Conservation (phyloP, 2,797 vertebrate genomes). For the Etheostoma perlongum region DNA sequence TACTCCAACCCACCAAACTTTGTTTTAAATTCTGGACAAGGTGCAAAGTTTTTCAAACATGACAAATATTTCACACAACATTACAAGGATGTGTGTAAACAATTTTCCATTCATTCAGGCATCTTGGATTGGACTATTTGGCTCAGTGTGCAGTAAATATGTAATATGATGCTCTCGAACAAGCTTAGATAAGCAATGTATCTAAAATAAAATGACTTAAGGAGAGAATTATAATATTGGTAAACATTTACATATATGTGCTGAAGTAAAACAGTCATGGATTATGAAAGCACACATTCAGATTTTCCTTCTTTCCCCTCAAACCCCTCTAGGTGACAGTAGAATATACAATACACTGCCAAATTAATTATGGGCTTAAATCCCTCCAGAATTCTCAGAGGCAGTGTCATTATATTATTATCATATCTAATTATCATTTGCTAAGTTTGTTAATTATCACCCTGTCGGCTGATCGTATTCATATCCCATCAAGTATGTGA, state of each 20-base stretch:
- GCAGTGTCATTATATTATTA: conserved; percentile 62
- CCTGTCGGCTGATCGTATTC: conserved; percentile 52
- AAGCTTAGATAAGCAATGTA: not conserved
- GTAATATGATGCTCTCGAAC: not conserved
- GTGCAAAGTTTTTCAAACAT: conserved; percentile 22
- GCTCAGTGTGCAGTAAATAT: not conserved
- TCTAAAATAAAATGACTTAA: not conserved
- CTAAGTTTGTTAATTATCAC: conserved; percentile 75
- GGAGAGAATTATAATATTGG: not conserved
- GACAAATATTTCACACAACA: conserved; percentile 8
- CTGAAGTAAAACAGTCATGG: conserved; percentile 1
- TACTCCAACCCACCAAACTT: conserved; percentile 32
- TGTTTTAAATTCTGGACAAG: conserved; percentile 34
- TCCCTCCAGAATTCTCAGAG: conserved; percentile 51
- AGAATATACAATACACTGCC: conserved; percentile 19
- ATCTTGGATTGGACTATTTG: not conserved
- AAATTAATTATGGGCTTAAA: conserved; percentile 65
- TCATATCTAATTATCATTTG: conserved; percentile 67
- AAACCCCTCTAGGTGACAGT: conserved; percentile 32
- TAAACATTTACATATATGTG: conserved; percentile 1
- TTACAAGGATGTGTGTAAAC: not conserved
- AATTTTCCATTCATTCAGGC: not conserved
- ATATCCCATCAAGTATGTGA: conserved; percentile 58
- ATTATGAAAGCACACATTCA: conserved; percentile 8
- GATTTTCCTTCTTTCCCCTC: conserved; percentile 9